These are phyloP conservation scores for Umimayanthus kanabou DNA, from an alignment of 92 coral and sea anemone genomes.

Conservation along the genomic window DNA sequence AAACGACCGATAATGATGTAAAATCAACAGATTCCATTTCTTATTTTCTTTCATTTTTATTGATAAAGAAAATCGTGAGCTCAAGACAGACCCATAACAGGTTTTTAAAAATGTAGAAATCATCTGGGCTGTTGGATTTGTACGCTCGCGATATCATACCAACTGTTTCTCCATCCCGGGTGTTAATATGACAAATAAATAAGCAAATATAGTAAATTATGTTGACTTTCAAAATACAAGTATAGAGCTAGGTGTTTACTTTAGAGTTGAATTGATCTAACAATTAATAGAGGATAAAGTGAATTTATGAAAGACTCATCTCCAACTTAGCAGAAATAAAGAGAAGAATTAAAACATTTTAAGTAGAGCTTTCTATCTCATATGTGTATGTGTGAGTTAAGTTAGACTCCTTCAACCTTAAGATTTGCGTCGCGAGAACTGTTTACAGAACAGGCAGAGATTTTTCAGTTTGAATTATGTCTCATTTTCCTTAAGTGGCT, in stretches of 20 bases:
- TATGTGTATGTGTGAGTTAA: neutral
- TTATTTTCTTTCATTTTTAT: neutral
- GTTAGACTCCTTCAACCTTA: neutral
- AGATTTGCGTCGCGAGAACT: neutral
- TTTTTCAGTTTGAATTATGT: conserved; percentile 18
- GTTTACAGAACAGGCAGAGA: neutral
- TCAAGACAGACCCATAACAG: neutral
- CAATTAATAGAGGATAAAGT: neutral
- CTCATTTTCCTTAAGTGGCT: conserved; percentile 19
- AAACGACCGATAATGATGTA: neutral
- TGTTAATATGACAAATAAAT: conserved; percentile 66
- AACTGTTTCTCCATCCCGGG: conserved; percentile 16
- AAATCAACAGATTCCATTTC: neutral
- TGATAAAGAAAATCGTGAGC: neutral
- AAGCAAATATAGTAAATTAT: conserved; percentile 49
- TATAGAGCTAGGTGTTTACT: conserved; percentile 15
- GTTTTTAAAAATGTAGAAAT: neutral
- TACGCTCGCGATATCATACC: conserved; percentile 21
- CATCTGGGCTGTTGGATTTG: neutral
- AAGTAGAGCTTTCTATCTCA: neutral
- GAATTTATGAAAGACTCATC: neutral
- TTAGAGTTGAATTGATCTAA: conserved; percentile 10
- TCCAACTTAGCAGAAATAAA: neutral
- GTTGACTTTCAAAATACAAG: conserved; percentile 59
- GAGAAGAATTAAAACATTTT: neutral